A percentile compares a stretch with the other conserved stretches of the same genome.
Evolutionary conservation across 2,797 vertebrate species (phyloP).

Genomic region (Triplophysa yarkandensis): DNA sequence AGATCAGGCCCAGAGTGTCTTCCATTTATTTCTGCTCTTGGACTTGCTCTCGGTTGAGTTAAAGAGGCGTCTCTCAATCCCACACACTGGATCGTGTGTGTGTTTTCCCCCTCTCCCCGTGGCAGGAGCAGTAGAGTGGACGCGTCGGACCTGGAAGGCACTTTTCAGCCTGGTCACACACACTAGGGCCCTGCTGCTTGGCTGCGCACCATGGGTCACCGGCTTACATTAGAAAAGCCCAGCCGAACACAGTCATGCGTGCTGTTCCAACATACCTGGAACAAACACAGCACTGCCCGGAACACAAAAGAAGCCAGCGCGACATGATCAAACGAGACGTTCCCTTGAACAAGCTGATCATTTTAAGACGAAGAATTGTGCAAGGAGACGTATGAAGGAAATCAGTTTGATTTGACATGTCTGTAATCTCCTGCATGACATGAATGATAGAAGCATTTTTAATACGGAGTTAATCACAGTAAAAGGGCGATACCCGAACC

Average conservation of each 20-base stretch:
- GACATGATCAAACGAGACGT: slow-evolving; percentile 36
- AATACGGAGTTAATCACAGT: slow-evolving; percentile 56
- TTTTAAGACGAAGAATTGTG: neutral
- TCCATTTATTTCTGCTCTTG: slow-evolving; percentile 9
- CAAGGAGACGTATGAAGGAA: neutral
- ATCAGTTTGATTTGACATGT: slow-evolving; percentile 3
- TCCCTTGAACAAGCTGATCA: neutral
- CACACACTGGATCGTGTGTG: slow-evolving; percentile 3
- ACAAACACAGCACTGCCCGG: slow-evolving; percentile 52
- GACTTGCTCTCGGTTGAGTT: slow-evolving; percentile 24
- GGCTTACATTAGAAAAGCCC: slow-evolving; percentile 75
- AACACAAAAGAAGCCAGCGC: slow-evolving; percentile 37
- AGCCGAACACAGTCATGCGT: slow-evolving; percentile 68
- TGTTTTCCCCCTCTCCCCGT: slow-evolving; percentile 52
- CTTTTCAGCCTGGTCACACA: slow-evolving; percentile 78
- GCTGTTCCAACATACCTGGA: slow-evolving; percentile 71
- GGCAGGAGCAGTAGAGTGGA: slow-evolving; percentile 64
- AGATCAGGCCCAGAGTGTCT: slow-evolving; percentile 18
- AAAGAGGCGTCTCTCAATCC: slow-evolving; percentile 40
- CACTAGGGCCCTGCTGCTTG: slow-evolving; percentile 74
- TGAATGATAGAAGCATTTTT: slow-evolving; percentile 50
- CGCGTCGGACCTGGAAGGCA: slow-evolving; percentile 73
- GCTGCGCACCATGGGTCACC: slow-evolving; percentile 77
- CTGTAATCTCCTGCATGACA: neutral
- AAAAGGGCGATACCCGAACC: slow-evolving; percentile 53